Conservation (phyloP, 2,888 invertebrate genomes). For the Tineola bisselliella region DNA sequence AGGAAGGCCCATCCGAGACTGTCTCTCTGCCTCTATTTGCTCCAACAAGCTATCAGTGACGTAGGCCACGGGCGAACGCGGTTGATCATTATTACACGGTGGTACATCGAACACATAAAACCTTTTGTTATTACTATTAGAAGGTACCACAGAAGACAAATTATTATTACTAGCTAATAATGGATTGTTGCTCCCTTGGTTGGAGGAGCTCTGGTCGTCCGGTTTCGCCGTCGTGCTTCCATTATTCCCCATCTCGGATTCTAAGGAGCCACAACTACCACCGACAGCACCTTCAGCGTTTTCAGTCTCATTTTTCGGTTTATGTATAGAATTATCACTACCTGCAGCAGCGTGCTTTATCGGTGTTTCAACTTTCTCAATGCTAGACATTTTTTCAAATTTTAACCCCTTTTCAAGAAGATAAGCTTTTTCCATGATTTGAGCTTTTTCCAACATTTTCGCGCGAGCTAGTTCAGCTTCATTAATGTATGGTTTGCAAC, state of each 20-base stretch:
- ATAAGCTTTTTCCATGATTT: background rate
- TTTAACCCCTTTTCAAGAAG: no score
- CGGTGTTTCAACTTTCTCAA: background rate
- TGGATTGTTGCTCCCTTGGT: slow-evolving; percentile 63
- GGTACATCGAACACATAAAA: slow-evolving; percentile 61
- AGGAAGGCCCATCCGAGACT: slow-evolving; percentile 55
- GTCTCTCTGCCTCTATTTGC: slow-evolving; percentile 57
- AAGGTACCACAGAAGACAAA: slow-evolving; percentile 46
- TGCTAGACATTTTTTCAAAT: background rate
- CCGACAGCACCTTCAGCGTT: slow-evolving; percentile 22
- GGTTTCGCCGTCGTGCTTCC: slow-evolving; percentile 15
- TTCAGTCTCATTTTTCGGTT: background rate
- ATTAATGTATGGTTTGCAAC: background rate
- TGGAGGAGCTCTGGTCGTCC: slow-evolving; percentile 58
- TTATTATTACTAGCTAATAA: slow-evolving; percentile 56
- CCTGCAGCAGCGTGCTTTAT: background rate
- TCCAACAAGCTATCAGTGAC: slow-evolving; percentile 59
- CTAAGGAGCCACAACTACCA: slow-evolving; percentile 60
- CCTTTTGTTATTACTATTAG: slow-evolving; percentile 48
- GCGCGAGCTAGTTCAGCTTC: no score
- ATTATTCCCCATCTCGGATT: slow-evolving; percentile 43
- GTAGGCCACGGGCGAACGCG: slow-evolving; percentile 55
- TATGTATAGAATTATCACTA: background rate
- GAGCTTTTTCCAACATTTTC: background rate
- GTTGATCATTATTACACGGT: slow-evolving; percentile 43